Percentiles rank a stretch among this genome's conserved stretches.
These are phyloP conservation scores for Luperina testacea DNA, from an alignment of 2,888 invertebrate species.

Conservation along the genomic window DNA sequence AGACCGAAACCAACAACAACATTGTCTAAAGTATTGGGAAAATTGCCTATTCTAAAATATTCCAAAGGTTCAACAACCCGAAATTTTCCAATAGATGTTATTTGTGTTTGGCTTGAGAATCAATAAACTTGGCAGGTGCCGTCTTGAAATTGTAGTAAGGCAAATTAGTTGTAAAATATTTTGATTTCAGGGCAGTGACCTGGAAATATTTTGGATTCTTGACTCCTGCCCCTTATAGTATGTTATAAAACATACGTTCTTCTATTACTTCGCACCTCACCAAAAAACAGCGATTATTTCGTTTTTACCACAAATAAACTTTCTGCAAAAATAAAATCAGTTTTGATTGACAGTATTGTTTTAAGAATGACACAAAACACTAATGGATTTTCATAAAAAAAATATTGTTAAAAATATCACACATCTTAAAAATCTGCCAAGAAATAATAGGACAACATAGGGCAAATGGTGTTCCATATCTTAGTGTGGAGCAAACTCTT, in stretches of 20 bases:
- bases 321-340: not conserved
- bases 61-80: not conserved
- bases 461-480: not conserved
- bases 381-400: slow-evolving; percentile 4
- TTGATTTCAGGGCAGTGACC: not conserved
- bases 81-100: not conserved
- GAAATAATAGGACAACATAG: too few relatives aligned
- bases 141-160: not conserved
- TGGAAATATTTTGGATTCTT: too few relatives aligned
- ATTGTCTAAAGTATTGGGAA: not conserved
- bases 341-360: slow-evolving; percentile 11
- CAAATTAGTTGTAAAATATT: not conserved
- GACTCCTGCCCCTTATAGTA: not conserved
- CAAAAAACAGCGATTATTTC: not conserved
- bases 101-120: not conserved
- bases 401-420: not conserved
- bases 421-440: not conserved
- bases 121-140: not conserved
- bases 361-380: not conserved
- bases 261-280: not conserved
- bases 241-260: not conserved
- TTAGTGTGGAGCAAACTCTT: not conserved
- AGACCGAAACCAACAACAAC: not conserved
- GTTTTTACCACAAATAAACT: not conserved
- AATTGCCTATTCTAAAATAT: not conserved